phyloP scores from a whole-genome alignment of 2,797 vertebrate species.

The Loriculus beryllinus region DNA sequence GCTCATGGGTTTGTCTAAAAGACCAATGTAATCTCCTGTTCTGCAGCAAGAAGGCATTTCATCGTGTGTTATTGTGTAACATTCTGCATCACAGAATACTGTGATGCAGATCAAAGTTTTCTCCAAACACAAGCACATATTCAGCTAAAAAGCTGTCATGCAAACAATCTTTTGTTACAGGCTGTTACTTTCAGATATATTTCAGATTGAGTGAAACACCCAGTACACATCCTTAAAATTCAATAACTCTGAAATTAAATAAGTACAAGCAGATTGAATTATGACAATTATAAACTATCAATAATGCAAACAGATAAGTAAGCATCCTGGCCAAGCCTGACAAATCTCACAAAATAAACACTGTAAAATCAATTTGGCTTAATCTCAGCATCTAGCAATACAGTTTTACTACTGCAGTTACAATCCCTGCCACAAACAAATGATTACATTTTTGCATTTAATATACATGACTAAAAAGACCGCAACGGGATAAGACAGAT shows the following conservation, averaged over 20 bases:
- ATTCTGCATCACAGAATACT: not conserved
- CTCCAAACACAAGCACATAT: not conserved
- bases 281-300: not conserved
- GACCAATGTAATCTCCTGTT: not conserved
- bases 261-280: not conserved
- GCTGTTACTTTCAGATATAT: not conserved
- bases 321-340: not conserved
- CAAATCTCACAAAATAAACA: not conserved
- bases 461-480: not conserved
- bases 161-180: not conserved
- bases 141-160: not conserved
- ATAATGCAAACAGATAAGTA: not conserved
- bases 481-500: not conserved
- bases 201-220: not conserved
- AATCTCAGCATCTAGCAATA: not conserved
- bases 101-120: not conserved
- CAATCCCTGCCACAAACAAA: not conserved
- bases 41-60: not conserved
- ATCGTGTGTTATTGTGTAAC: not conserved
- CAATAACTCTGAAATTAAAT: not conserved
- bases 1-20: not conserved
- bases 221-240: not conserved
- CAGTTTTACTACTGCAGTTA: not conserved
- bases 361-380: not conserved
- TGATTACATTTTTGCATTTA: not conserved